phyloP scores from a whole-genome alignment of 2,888 invertebrate genomes.

The Beris morrisii region DNA sequence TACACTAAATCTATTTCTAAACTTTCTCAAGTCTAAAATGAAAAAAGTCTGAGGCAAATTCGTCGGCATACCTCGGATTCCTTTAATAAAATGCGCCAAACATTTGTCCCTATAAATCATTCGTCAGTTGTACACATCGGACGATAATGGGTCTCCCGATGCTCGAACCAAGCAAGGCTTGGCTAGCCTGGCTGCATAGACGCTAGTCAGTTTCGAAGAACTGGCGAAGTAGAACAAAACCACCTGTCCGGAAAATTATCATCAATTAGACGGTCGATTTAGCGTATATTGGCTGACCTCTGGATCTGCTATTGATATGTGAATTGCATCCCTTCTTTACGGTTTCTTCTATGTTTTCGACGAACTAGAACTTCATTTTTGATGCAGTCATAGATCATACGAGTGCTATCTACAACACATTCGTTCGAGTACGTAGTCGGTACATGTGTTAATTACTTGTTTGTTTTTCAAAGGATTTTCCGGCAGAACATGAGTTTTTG shows the following conservation, averaged over 20 bases:
- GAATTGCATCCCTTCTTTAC: too few relatives aligned
- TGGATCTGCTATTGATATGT: too few relatives aligned
- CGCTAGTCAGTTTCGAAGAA: too few relatives aligned
- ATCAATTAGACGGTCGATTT: conserved; percentile 22
- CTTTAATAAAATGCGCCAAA: conserved; percentile 41
- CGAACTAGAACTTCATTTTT: too few relatives aligned
- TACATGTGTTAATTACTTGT: too few relatives aligned
- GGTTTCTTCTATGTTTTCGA: too few relatives aligned
- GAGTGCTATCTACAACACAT: too few relatives aligned
- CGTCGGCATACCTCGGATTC: conserved; percentile 40
- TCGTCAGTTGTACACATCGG: conserved; percentile 18
- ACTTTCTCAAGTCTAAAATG: conserved; percentile 34
- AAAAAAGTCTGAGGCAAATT: conserved; percentile 40
- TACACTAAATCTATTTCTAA: conserved; percentile 22
- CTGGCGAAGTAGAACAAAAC: conserved; percentile 26
- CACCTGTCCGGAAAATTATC: conserved; percentile 32
- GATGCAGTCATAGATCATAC: too few relatives aligned
- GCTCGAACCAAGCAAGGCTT: background rate
- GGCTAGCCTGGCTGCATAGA: too few relatives aligned
- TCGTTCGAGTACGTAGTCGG: too few relatives aligned
- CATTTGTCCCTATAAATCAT: conserved; percentile 44
- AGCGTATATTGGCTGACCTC: conserved; percentile 7
- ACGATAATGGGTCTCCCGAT: background rate
- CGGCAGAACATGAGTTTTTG: conserved; percentile 18
- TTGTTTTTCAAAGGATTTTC: background rate